A percentile compares a stretch with the other conserved stretches of the same genome.
Evolutionary conservation across 2,113 vertebrate species (phyloP).

Genomic region (Anarrhichthys ocellatus): DNA sequence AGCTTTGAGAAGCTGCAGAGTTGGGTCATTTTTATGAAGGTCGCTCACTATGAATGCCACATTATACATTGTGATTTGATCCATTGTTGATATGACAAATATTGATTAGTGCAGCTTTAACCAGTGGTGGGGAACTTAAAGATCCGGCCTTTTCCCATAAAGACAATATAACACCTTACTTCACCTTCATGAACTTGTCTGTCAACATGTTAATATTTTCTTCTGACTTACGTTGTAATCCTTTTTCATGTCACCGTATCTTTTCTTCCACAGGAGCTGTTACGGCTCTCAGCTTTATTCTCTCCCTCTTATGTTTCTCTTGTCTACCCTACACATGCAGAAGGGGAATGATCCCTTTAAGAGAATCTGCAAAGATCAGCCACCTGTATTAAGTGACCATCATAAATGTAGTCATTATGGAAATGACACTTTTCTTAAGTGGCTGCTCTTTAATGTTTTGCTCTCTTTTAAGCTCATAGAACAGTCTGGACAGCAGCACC

Average conservation of each 20-base stretch:
- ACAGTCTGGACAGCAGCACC: background rate
- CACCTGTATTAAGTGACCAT: constrained; percentile 21
- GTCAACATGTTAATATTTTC: background rate
- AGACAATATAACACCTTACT: background rate
- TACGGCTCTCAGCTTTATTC: background rate
- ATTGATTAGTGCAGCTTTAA: background rate
- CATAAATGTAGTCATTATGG: constrained; percentile 19
- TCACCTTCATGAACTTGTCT: background rate
- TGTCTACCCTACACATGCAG: constrained; percentile 1
- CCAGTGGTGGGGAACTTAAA: background rate
- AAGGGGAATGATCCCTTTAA: constrained; percentile 20
- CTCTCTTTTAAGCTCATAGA: background rate
- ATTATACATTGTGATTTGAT: too few species aligned
- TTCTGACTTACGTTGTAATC: background rate
- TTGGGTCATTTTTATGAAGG: too few species aligned
- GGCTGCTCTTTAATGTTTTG: background rate
- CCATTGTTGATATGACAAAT: background rate
- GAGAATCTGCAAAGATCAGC: constrained; percentile 5
- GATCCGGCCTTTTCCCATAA: background rate
- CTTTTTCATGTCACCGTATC: background rate
- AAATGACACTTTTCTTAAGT: constrained; percentile 8
- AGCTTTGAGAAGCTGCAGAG: too few species aligned
- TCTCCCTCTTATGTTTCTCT: background rate
- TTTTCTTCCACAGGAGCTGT: background rate
- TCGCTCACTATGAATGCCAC: too few species aligned